phyloP scores from a whole-genome alignment of 2,113 vertebrate genomes.

The Cathartes aura region DNA sequence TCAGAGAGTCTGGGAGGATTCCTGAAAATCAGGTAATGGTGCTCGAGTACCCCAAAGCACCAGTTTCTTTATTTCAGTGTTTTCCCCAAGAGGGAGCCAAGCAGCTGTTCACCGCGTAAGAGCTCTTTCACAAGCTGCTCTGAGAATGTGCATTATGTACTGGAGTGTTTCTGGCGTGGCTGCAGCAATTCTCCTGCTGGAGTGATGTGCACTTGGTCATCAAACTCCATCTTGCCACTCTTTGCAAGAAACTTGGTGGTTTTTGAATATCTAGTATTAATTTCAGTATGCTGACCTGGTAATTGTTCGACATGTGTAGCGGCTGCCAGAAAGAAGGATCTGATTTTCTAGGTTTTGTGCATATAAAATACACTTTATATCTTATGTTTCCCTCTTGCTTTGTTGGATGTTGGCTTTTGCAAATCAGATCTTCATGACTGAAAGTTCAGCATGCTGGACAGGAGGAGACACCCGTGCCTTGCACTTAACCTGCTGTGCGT shows the following conservation, averaged over 20 bases:
- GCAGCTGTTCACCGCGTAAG: background rate
- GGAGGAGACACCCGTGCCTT: background rate
- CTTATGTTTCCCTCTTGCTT: background rate
- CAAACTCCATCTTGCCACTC: background rate
- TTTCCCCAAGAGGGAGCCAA: slow-evolving; percentile 49
- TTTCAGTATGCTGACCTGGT: background rate
- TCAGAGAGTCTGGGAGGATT: background rate
- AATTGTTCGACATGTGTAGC: fast-evolving
- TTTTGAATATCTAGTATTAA: background rate
- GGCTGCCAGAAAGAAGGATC: background rate
- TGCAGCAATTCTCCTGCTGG: background rate
- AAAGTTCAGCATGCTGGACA: background rate
- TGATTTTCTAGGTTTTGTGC: background rate
- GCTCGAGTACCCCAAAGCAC: background rate
- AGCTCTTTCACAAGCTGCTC: background rate
- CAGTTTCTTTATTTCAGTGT: background rate
- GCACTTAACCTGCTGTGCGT: background rate
- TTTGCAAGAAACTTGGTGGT: background rate
- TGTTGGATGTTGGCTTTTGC: background rate
- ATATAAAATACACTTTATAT: background rate
- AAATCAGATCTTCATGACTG: background rate
- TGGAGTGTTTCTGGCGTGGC: background rate
- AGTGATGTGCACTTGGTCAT: background rate
- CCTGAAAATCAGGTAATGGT: background rate
- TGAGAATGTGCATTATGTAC: background rate